phyloP scores from a whole-genome alignment of 2,888 invertebrate species.

The Philonicus albiceps region DNA sequence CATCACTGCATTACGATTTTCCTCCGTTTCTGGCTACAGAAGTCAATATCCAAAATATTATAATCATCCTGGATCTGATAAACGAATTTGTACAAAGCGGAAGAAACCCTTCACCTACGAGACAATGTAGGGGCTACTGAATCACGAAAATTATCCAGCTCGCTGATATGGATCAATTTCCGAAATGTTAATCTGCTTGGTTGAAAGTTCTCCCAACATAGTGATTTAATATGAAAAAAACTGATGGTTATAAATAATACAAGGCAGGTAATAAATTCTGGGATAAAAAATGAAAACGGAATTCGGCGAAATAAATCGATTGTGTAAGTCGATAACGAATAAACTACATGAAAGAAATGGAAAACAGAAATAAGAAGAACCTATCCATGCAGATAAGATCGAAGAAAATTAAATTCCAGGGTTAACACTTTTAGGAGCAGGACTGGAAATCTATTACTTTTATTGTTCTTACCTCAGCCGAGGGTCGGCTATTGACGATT shows the following conservation, averaged over 20 bases:
- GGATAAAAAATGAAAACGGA: conserved; percentile 17
- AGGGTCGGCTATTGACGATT: neutral
- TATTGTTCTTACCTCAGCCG: conserved; percentile 11
- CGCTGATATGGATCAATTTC: neutral
- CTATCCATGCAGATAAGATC: conserved; percentile 33
- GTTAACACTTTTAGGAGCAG: conserved; percentile 25
- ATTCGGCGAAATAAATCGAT: conserved; percentile 19
- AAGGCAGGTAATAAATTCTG: conserved; percentile 20
- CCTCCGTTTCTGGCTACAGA: neutral
- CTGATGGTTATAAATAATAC: conserved; percentile 7
- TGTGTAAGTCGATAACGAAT: conserved; percentile 25
- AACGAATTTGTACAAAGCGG: neutral
- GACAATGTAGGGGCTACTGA: neutral
- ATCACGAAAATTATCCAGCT: neutral
- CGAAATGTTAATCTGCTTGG: neutral
- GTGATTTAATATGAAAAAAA: conserved; percentile 19
- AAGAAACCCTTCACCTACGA: neutral
- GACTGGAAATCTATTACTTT: conserved; percentile 32
- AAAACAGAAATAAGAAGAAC: conserved; percentile 22
- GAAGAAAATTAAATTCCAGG: conserved; percentile 34
- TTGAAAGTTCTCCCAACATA: neutral
- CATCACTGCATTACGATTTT: neutral
- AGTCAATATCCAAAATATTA: neutral
- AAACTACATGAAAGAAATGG: conserved; percentile 37
- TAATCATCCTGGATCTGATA: neutral